Percentiles rank a stretch among this genome's conserved stretches.
These are phyloP conservation scores for Caenorhabditis becei DNA, from an alignment of 2,888 invertebrate genomes.

Conservation along the genomic window DNA sequence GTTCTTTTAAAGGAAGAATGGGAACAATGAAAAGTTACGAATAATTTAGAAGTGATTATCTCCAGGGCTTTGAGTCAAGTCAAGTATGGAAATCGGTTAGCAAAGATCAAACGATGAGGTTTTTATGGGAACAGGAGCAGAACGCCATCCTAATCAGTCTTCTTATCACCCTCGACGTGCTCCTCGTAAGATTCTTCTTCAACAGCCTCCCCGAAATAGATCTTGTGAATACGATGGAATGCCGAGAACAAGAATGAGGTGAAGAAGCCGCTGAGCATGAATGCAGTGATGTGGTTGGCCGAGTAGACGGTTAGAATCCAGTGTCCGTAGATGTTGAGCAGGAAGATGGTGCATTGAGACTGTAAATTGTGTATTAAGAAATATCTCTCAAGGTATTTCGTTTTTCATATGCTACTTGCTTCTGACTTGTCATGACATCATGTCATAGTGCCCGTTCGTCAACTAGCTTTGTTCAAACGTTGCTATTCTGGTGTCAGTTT, in stretches of 20 bases:
- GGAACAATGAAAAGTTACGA: no score
- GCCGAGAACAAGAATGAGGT: slow-evolving; percentile 77
- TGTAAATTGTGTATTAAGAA: slow-evolving; percentile 50
- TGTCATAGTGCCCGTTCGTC: no score
- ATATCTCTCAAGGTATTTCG: background rate
- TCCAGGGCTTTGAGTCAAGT: no score
- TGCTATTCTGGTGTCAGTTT: no score
- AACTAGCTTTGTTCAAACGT: no score
- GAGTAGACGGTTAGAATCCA: slow-evolving; percentile 72
- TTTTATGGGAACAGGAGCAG: background rate
- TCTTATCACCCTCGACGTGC: slow-evolving; percentile 29
- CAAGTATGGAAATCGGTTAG: no score
- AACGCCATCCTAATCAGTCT: slow-evolving; percentile 28
- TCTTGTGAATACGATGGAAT: slow-evolving; percentile 67
- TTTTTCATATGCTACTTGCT: background rate
- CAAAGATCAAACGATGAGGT: slow-evolving; percentile 1
- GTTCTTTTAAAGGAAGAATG: no score
- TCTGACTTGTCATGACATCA: no score
- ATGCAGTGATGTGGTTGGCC: slow-evolving; percentile 75
- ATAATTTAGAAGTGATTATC: no score
- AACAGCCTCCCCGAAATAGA: slow-evolving; percentile 46
- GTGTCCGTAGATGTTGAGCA: slow-evolving; percentile 72
- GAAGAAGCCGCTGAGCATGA: slow-evolving; percentile 80
- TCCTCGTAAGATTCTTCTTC: slow-evolving; percentile 24
- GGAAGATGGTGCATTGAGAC: slow-evolving; percentile 76